These are phyloP conservation scores for Pangasius djambal DNA, from an alignment of 2,797 vertebrate species.

Conservation along the genomic window DNA sequence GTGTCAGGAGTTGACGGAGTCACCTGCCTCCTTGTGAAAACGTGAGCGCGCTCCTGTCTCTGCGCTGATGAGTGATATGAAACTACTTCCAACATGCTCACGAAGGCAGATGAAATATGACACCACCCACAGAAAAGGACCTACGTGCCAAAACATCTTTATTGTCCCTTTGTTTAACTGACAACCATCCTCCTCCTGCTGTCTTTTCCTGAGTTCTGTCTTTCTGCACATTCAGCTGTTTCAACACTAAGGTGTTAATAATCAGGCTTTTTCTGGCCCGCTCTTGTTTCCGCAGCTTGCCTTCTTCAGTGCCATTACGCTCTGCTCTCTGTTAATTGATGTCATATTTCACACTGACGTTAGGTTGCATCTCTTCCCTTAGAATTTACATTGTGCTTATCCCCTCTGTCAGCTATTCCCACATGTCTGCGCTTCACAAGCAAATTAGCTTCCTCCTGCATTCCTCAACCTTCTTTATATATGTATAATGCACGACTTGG, in stretches of 20 bases:
- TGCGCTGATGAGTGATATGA: slow-evolving; percentile 28
- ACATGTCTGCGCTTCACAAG: slow-evolving; percentile 53
- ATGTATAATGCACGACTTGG: neutral
- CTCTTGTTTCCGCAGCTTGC: slow-evolving; percentile 44
- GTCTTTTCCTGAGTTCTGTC: slow-evolving; percentile 6
- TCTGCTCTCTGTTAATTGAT: slow-evolving; percentile 57
- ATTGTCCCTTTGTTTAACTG: slow-evolving; percentile 16
- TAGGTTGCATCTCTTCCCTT: slow-evolving; percentile 48
- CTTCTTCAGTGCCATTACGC: slow-evolving; percentile 53
- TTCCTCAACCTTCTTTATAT: slow-evolving; percentile 33
- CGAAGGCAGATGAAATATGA: neutral
- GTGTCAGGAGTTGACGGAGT: slow-evolving; percentile 42
- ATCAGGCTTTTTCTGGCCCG: slow-evolving; percentile 42
- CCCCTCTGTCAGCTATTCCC: slow-evolving; percentile 57
- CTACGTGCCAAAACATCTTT: slow-evolving; percentile 26
- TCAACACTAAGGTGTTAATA: slow-evolving; percentile 49
- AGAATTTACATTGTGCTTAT: slow-evolving; percentile 53
- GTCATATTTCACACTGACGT: slow-evolving; percentile 62
- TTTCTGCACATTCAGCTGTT: slow-evolving; percentile 47
- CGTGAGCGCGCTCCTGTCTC: slow-evolving; percentile 20
- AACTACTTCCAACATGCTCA: slow-evolving; percentile 33
- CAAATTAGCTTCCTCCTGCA: slow-evolving; percentile 48
- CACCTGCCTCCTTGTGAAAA: slow-evolving; percentile 48
- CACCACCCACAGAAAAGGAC: slow-evolving; percentile 1
- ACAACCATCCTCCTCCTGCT: neutral